Conservation (phyloP, 2,888 invertebrate genomes). For the Epistrophe eligans region DNA sequence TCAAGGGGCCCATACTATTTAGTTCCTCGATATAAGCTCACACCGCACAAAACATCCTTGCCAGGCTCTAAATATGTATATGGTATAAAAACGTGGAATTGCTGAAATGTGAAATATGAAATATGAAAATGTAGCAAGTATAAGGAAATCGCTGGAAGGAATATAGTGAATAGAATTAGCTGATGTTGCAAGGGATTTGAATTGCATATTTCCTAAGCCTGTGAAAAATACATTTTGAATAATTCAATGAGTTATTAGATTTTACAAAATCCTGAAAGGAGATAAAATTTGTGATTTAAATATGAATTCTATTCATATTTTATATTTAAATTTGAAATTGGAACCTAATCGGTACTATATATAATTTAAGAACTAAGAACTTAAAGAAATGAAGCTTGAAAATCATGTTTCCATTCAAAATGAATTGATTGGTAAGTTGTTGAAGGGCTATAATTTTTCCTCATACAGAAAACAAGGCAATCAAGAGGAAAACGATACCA, state of each 20-base stretch:
- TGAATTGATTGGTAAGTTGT: neutral
- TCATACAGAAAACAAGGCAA: neutral
- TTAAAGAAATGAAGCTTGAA: neutral
- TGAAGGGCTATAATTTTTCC: neutral
- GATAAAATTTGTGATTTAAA: neutral
- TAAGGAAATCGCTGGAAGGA: conserved; percentile 43
- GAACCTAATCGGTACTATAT: neutral
- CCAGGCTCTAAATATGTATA: neutral
- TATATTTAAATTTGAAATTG: neutral
- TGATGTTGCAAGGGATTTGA: conserved; percentile 5
- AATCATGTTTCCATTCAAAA: neutral
- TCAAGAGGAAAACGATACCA: neutral
- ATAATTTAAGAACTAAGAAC: neutral
- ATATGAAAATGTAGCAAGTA: conserved; percentile 60
- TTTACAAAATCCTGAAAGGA: neutral
- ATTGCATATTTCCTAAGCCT: conserved; percentile 1
- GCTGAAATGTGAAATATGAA: conserved; percentile 64
- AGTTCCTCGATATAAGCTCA: neutral
- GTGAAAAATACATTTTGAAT: conserved; percentile 18
- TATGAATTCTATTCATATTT: neutral
- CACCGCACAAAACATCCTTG: neutral
- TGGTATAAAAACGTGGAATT: conserved; percentile 44
- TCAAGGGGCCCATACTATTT: neutral
- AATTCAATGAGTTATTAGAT: conserved; percentile 47
- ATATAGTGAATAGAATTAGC: conserved; percentile 64